These are phyloP conservation scores for Cordylochernes scorpioides DNA, from an alignment of 2,888 invertebrate genomes.

Conservation along the genomic window DNA sequence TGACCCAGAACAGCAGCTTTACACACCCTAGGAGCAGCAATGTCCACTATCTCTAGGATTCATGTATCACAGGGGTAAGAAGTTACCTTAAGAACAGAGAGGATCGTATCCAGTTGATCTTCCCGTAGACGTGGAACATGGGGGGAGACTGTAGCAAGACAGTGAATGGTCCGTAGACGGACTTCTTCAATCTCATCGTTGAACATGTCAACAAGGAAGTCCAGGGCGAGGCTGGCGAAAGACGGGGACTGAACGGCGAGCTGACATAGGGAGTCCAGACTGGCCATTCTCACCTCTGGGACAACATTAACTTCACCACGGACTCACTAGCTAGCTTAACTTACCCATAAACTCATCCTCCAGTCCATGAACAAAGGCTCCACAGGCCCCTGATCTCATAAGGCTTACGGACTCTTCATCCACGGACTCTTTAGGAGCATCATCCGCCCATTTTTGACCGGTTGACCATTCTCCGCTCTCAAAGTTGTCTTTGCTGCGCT, in stretches of 20 bases:
- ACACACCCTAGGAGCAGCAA: no score
- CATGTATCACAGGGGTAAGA: no score
- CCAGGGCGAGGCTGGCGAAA: constrained; percentile 66
- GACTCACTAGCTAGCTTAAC: no score
- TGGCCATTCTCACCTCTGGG: constrained; percentile 68
- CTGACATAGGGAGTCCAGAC: constrained; percentile 72
- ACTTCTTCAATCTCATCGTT: constrained; percentile 98
- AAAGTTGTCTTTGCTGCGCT: constrained; percentile 51
- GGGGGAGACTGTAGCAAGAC: constrained; percentile 58
- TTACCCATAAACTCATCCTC: constrained; percentile 81
- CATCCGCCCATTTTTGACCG: constrained; percentile 65
- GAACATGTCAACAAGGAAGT: constrained; percentile 97
- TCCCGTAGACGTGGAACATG: constrained; percentile 69
- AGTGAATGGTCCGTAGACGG: constrained; percentile 71
- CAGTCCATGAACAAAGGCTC: constrained; percentile 87
- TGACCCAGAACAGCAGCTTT: no score
- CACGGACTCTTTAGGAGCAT: constrained; percentile 43
- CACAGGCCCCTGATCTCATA: constrained; percentile 80
- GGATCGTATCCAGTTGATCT: constrained; percentile 82
- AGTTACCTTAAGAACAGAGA: constrained; percentile 59
- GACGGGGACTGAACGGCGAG: constrained; percentile 51
- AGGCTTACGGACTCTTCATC: constrained; percentile 47
- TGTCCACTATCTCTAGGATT: no score
- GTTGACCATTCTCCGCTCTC: constrained; percentile 70
- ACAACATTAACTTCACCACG: constrained; percentile 10